phyloP scores from a whole-genome alignment of 2,113 vertebrate genomes.

The Seriola dumerili region DNA sequence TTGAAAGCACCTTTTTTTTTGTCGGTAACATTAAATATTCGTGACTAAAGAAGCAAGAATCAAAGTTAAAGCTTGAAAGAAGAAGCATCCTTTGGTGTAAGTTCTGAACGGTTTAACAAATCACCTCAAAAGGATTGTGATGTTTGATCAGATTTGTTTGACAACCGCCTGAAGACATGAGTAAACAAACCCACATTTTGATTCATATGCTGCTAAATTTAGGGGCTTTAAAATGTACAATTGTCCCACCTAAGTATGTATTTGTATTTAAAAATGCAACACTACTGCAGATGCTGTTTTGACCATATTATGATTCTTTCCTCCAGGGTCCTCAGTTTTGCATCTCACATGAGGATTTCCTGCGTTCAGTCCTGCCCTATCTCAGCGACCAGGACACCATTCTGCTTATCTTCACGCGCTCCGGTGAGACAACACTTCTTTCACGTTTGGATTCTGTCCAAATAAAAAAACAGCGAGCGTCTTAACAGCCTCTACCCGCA shows the following conservation, averaged over 20 bases:
- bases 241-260: neutral
- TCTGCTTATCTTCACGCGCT: slow-evolving; percentile 84
- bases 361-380: slow-evolving; percentile 75
- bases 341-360: slow-evolving; percentile 85
- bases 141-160: neutral
- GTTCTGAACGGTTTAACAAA: too few relatives aligned
- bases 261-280: neutral
- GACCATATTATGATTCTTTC: neutral
- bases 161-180: neutral
- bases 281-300: too few relatives aligned
- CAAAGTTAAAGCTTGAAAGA: too few relatives aligned
- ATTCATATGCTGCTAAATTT: neutral
- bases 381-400: slow-evolving; percentile 80
- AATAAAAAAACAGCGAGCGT: neutral
- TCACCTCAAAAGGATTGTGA: too few relatives aligned
- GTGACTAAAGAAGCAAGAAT: too few relatives aligned
- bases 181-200: neutral
- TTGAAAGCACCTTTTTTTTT: too few relatives aligned
- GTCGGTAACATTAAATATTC: too few relatives aligned
- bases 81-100: too few relatives aligned
- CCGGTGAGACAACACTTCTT: slow-evolving; percentile 72
- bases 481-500: slow-evolving; percentile 43
- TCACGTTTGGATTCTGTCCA: neutral
- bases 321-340: slow-evolving; percentile 80
- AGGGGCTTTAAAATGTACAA: neutral